Percentiles rank a stretch among this genome's conserved stretches.
phyloP scores from a whole-genome alignment of 2,113 vertebrate genomes.

The Uria aalge region DNA sequence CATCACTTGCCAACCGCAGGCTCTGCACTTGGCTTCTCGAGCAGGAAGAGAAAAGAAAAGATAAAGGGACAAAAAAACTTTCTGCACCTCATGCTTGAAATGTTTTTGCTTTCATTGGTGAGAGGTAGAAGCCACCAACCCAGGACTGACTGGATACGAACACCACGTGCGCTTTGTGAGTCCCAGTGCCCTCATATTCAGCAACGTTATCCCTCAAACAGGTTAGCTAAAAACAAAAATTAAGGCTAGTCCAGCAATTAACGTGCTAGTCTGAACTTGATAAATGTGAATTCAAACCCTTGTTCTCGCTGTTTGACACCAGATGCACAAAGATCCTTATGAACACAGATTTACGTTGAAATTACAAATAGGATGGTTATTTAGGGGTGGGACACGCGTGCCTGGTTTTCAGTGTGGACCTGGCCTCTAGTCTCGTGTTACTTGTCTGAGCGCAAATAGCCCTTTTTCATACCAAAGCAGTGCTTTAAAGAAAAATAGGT shows the following conservation, averaged over 20 bases:
- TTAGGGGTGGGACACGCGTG: background rate
- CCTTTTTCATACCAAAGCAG: background rate
- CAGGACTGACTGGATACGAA: background rate
- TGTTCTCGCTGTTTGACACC: background rate
- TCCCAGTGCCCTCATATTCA: background rate
- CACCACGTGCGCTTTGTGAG: background rate
- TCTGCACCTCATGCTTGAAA: slow-evolving; percentile 6
- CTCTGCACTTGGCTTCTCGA: slow-evolving; percentile 19
- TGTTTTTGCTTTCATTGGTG: background rate
- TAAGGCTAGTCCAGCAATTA: background rate
- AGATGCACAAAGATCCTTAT: background rate
- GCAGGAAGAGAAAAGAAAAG: slow-evolving; percentile 41
- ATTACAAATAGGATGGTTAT: background rate
- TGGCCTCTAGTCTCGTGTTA: background rate
- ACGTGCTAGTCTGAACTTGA: background rate
- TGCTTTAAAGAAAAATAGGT: background rate
- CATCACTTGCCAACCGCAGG: slow-evolving; percentile 43
- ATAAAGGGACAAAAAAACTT: slow-evolving; percentile 12
- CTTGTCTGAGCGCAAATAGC: background rate
- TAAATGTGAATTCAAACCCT: background rate
- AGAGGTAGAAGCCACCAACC: background rate
- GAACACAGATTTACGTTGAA: background rate
- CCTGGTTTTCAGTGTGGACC: background rate
- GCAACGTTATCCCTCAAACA: background rate
- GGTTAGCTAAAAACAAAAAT: background rate